Conservation (phyloP, 2,113 vertebrate species). For the Bujurquina vittata region DNA sequence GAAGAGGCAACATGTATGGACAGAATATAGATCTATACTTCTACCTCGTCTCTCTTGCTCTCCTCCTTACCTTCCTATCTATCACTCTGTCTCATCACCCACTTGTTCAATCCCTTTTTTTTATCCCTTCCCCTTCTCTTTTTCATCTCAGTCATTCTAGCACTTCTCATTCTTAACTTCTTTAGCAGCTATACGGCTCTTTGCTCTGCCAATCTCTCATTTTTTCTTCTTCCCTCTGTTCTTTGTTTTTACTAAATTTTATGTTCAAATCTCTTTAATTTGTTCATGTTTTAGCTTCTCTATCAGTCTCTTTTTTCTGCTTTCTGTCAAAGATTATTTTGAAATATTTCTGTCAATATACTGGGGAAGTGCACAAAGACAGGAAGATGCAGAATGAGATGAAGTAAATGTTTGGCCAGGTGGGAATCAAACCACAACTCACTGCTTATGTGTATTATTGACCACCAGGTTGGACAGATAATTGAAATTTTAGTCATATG, state of each 20-base stretch:
- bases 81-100: conserved; percentile 52
- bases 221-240: not conserved
- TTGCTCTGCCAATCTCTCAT: not conserved
- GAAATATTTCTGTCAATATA: not conserved
- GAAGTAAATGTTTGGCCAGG: not conserved
- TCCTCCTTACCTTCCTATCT: conserved; percentile 43
- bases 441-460: not conserved
- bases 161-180: not conserved
- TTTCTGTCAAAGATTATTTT: not conserved
- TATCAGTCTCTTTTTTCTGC: not conserved
- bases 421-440: not conserved
- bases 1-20: conserved; percentile 73
- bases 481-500: not conserved
- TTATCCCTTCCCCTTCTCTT: not conserved
- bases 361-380: not conserved
- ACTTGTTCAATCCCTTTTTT: conserved; percentile 28
- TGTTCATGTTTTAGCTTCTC: not conserved
- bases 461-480: not conserved
- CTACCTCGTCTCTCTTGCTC: conserved; percentile 40
- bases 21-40: conserved; percentile 79
- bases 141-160: conserved; percentile 4
- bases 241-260: not conserved
- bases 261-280: not conserved
- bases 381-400: not conserved
- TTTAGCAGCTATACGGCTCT: not conserved